A percentile compares a stretch with the other conserved stretches of the same genome.
Evolutionary conservation across 92 coral and sea anemone species (phyloP).

Genomic region (Ricordea florida): DNA sequence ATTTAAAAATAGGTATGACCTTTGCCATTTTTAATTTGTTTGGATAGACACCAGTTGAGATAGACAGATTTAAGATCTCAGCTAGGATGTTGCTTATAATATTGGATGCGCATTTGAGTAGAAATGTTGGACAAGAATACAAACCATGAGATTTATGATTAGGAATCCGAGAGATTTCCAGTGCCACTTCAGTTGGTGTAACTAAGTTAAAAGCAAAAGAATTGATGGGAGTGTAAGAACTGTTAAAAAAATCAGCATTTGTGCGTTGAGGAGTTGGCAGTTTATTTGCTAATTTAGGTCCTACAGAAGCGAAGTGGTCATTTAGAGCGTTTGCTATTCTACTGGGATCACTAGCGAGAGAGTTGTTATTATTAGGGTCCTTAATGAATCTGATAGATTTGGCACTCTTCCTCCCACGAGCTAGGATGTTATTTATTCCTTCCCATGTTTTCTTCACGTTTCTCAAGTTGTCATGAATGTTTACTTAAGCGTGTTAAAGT

Average conservation of each 20-base stretch:
- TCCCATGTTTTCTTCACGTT: slow-evolving; percentile 29
- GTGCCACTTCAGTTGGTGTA: not conserved
- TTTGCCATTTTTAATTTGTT: slow-evolving; percentile 38
- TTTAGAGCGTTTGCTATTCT: slow-evolving; percentile 25
- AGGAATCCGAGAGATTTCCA: slow-evolving; percentile 26
- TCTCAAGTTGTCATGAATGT: not conserved
- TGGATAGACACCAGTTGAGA: slow-evolving; percentile 21
- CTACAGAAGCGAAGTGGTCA: slow-evolving; percentile 48
- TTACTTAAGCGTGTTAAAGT: too few species aligned
- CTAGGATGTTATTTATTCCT: slow-evolving; percentile 29
- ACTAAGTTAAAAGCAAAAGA: slow-evolving; percentile 26
- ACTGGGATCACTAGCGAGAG: not conserved
- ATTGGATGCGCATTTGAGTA: slow-evolving; percentile 1
- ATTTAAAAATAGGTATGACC: slow-evolving; percentile 34
- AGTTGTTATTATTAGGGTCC: slow-evolving; percentile 2
- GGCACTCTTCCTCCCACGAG: not conserved
- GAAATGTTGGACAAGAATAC: slow-evolving; percentile 25
- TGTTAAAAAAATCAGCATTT: not conserved
- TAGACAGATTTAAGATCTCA: slow-evolving; percentile 12
- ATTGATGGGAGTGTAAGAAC: slow-evolving; percentile 9
- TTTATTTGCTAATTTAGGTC: slow-evolving; percentile 24
- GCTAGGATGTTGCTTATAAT: not conserved
- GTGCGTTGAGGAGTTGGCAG: slow-evolving; percentile 13
- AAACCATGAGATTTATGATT: slow-evolving; percentile 29
- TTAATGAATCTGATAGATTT: too few species aligned